These are phyloP conservation scores for Drosophila baimaii DNA, from an alignment of 1,140 invertebrate genomes.

Conservation along the genomic window DNA sequence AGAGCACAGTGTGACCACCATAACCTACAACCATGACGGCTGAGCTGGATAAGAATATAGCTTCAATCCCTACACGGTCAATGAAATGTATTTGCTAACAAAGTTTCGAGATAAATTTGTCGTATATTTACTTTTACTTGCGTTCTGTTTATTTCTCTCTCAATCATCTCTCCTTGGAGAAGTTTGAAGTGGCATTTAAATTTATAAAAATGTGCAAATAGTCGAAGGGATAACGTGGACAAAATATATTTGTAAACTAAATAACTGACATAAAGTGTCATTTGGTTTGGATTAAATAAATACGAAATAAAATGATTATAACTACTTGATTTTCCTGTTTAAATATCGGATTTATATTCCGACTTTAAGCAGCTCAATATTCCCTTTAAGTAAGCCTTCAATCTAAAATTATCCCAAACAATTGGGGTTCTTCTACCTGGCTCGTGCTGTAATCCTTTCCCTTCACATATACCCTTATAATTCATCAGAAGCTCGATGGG, in stretches of 20 bases:
- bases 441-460: background rate
- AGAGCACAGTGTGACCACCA: background rate
- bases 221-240: no score
- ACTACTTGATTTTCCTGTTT: no score
- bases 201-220: no score
- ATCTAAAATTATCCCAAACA: constrained; percentile 3
- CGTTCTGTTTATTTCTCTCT: background rate
- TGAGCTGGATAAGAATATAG: background rate
- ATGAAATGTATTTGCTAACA: background rate
- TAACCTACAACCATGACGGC: background rate
- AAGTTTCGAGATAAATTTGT: background rate
- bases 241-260: background rate
- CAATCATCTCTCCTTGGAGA: background rate
- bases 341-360: no score
- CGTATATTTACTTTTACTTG: background rate
- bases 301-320: no score
- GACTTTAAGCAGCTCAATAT: background rate
- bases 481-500: constrained; percentile 8
- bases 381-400: background rate
- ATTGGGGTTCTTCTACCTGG: background rate
- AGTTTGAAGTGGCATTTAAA: no score
- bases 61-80: background rate
- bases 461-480: background rate
- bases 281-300: no score
- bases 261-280: background rate